Evolutionary conservation across 2,113 vertebrate genomes (phyloP), one percentile per base, ranked within the genome.

Genomic region (Ifrita kowaldi): DNA sequence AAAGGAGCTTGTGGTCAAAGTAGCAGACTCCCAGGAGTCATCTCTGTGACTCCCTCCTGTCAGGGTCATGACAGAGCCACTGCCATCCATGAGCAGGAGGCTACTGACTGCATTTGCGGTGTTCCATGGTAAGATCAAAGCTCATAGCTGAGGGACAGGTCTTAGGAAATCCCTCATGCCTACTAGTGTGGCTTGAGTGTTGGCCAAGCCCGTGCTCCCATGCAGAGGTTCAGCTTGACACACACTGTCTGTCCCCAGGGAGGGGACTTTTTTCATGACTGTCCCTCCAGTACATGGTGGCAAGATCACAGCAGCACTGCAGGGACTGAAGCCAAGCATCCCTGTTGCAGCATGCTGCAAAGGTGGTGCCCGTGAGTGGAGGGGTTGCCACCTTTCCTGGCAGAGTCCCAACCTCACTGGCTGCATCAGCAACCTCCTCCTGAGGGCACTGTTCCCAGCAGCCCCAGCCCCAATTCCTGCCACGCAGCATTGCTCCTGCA

Each of bases 131-230:
- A 56, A 49, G 49, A 87, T 24, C 27, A 41, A 53, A 46, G 27
- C 62, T 88, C 57, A 65, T 0, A 0, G 53, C 1, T 76, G 69
- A 63, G 50, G n/a, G 16, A 71, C 7, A 6, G 3, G 44, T 27
- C 41, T 80, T 49, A 56, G 41, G 41, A 80, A 53, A 93, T 49
- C 49, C n/a, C 28, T n/a, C 39, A 30, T 24, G 4, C 37, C 16
- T 32, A n/a, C 32, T n/a, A 56, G 17, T 3, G 19, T 35, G 22
- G 33, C 35, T 84, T 44, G 13, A 79, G 32, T 2, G 9, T 16
- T 16, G 23, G 26, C 13, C 1, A 2, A 37, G 18, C 14, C n/a
- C 0, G 0, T 35, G 27, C 19, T 32, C 33, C 35, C 3, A 1
- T 9, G 30, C 35, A 15, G 23, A 55, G 60, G 30, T 52, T 89